Base-by-base conservation (phyloP, 1,140 invertebrate genomes). In the Proales similis region DNA sequence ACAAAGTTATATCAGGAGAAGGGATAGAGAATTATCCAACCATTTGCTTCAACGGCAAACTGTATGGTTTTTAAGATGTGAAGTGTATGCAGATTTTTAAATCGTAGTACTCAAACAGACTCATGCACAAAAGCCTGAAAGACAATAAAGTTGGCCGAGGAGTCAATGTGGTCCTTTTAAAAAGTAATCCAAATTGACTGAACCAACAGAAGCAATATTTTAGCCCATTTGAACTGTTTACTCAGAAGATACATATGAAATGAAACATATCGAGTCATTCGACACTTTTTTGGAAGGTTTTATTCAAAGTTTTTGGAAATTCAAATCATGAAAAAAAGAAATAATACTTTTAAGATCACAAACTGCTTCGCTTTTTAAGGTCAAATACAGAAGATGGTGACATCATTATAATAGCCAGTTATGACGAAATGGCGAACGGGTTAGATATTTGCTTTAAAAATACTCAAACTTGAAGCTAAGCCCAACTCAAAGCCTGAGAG, bases 261-360 rank as follows among this genome's bases (percentile, higher is more conserved):
- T 70, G 4, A 66, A 63, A 53, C 63, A 51, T 20, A 64, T 66
- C 7, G 66, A 65, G 27, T 46, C 63, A n/a, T 70, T 67, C 68
- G 70, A 71, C 61, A 70, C 69, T 7, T 71, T 70, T 65, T 7
- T 65, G 14, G 69, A 71, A 62, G 69, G 70, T 71, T 61, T 66
- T 64, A 63, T 6, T n/a, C 17, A 33, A 30, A n/a, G 39, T 17
- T 29, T 14, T 57, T 63, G n/a, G 49, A 6, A 22, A 20, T 30
- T 11, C 12, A 4, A 1, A n/a, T 12, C 24, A 6, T 11, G 22
- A 19, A 26, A 22, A 6, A 20, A n/a, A n/a, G n/a, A n/a, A n/a
- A n/a, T n/a, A n/a, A n/a, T n/a, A n/a, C n/a, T n/a, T n/a, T n/a
- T 36, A 65, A 73, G 72, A 73, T 53, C 43, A 66, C 26, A 33